Evolutionary conservation across 2,888 invertebrate genomes (phyloP).

Genomic region (Cephus spinipes): DNA sequence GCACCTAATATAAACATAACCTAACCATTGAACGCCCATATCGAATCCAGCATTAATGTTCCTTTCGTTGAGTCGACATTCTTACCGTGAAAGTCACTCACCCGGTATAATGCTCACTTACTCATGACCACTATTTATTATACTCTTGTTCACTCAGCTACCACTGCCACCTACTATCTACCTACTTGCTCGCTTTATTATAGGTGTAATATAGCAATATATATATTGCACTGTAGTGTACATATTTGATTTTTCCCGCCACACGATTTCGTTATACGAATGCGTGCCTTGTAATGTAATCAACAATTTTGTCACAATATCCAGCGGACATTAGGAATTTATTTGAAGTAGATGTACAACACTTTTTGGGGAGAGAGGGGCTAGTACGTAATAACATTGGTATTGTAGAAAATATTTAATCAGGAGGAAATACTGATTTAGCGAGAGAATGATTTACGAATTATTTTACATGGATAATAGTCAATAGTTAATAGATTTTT

Average conservation of each 20-base stretch:
- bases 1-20: background rate
- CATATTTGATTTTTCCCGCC: slow-evolving; percentile 22
- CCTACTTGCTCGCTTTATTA: background rate
- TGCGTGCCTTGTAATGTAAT: background rate
- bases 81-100: slow-evolving; percentile 53
- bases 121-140: slow-evolving; percentile 15
- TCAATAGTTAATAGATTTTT: background rate
- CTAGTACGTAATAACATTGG: background rate
- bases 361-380: background rate
- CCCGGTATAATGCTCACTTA: slow-evolving; percentile 30
- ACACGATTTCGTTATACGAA: slow-evolving; percentile 35
- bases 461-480: background rate
- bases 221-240: background rate
- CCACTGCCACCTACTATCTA: background rate
- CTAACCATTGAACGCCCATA: background rate
- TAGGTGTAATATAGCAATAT: background rate
- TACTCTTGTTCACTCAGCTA: slow-evolving; percentile 10
- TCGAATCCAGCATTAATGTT: background rate
- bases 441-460: background rate
- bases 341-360: background rate
- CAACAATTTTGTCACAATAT: background rate
- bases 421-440: background rate
- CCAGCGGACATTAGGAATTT: background rate
- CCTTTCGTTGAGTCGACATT: slow-evolving; percentile 37
- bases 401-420: background rate